Conservation (phyloP, 2,113 vertebrate genomes). For the Chloebia gouldiae region DNA sequence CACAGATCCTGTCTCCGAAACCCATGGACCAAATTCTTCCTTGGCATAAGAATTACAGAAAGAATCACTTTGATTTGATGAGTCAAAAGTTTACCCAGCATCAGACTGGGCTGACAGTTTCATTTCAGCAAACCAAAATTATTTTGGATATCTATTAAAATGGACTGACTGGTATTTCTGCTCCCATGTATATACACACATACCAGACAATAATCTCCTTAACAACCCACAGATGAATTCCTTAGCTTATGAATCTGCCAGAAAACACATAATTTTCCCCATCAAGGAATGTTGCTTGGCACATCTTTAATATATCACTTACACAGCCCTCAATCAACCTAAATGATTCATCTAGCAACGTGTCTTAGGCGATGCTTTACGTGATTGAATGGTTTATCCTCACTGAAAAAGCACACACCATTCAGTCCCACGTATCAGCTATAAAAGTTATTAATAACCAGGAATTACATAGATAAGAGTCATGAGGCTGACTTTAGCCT, state of each 20-base stretch:
- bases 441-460: slow-evolving; percentile 63
- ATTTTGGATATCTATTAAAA: not conserved
- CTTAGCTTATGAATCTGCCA: slow-evolving; percentile 51
- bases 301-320: slow-evolving; percentile 54
- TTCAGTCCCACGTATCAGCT: slow-evolving; percentile 14
- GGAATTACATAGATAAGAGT: slow-evolving; percentile 34
- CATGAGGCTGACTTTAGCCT: not conserved
- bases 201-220: slow-evolving; percentile 45
- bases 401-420: slow-evolving; percentile 30
- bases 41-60: not conserved
- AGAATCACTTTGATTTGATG: not conserved
- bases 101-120: not conserved
- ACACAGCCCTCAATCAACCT: slow-evolving; percentile 52
- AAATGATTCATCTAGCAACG: slow-evolving; percentile 52
- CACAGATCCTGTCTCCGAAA: not conserved
- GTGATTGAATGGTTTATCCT: slow-evolving; percentile 50
- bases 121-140: not conserved
- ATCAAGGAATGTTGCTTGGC: slow-evolving; percentile 60
- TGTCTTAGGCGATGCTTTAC: not conserved
- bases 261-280: slow-evolving; percentile 55
- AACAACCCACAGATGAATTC: slow-evolving; percentile 48
- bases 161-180: not conserved
- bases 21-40: not conserved
- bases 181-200: slow-evolving; percentile 4
- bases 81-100: not conserved